Percentiles rank a stretch among this genome's conserved stretches.
phyloP scores from a whole-genome alignment of 2,797 vertebrate genomes.

The Rousettus madagascariensis region DNA sequence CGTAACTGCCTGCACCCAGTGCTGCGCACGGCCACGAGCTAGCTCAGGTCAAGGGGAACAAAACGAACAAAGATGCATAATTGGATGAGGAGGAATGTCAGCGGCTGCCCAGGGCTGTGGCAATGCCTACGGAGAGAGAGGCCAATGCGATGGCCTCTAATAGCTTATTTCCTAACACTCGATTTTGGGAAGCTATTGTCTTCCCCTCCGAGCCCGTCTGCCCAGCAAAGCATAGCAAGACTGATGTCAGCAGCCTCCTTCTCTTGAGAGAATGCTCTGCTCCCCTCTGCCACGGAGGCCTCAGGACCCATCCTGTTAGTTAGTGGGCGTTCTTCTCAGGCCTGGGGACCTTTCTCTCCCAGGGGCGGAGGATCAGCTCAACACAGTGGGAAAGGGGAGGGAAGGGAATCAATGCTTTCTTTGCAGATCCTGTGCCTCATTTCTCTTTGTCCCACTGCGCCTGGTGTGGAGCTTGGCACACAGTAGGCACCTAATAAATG shows the following conservation, averaged over 20 bases:
- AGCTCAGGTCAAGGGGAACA: neutral
- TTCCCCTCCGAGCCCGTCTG: neutral
- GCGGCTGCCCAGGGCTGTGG: neutral
- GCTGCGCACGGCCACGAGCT: neutral
- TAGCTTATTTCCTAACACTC: constrained; percentile 11
- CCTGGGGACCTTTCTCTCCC: neutral
- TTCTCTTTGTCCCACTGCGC: neutral
- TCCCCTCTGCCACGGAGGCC: neutral
- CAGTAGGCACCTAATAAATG: neutral
- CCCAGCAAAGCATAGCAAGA: accelerated
- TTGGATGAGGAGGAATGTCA: neutral
- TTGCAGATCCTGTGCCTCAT: neutral
- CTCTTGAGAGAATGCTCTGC: neutral
- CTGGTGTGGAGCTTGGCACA: neutral
- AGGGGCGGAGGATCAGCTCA: neutral
- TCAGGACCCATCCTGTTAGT: neutral
- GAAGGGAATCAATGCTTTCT: neutral
- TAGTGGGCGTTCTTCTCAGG: neutral
- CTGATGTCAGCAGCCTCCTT: neutral
- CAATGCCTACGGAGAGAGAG: neutral
- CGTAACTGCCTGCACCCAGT: neutral
- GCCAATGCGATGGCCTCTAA: neutral
- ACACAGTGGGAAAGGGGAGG: neutral
- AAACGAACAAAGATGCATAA: neutral
- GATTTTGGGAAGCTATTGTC: constrained; percentile 8